Conservation (phyloP, 2,888 invertebrate genomes). For the Drosophila ezoana region DNA sequence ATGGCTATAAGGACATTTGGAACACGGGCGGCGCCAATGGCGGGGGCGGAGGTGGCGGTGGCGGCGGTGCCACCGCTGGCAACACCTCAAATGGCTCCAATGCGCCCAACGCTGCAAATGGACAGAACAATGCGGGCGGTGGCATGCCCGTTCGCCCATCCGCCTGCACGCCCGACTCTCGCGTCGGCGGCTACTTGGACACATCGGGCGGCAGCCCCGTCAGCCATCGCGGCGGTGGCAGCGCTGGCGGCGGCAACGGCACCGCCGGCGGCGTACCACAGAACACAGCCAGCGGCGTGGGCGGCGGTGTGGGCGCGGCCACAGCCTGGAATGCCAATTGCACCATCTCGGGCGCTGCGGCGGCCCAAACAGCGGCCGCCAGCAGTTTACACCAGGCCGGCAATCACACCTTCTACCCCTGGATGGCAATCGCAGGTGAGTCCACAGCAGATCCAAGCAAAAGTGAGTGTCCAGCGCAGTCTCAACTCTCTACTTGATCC, state of each 20-base stretch:
- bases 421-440: slow-evolving; percentile 99
- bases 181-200: slow-evolving; percentile 91
- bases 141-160: slow-evolving; percentile 90
- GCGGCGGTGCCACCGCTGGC: slow-evolving; percentile 86
- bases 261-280: slow-evolving; percentile 86
- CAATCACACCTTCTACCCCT: slow-evolving; percentile 98
- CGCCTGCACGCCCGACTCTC: slow-evolving; percentile 95
- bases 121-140: slow-evolving; percentile 86
- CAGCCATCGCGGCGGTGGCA: slow-evolving; percentile 89
- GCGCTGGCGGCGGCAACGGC: slow-evolving; percentile 86
- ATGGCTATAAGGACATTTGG: slow-evolving; percentile 89
- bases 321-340: slow-evolving; percentile 95
- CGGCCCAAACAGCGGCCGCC: slow-evolving; percentile 91
- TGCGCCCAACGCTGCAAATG: slow-evolving; percentile 84
- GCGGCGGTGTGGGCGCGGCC: slow-evolving; percentile 86
- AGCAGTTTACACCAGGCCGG: slow-evolving; percentile 95
- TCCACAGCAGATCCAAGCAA: slow-evolving; percentile 78
- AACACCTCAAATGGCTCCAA: slow-evolving; percentile 77
- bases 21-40: slow-evolving; percentile 85
- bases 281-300: slow-evolving; percentile 88
- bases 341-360: slow-evolving; percentile 91
- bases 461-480: slow-evolving; percentile 63
- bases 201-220: slow-evolving; percentile 91
- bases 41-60: slow-evolving; percentile 86
- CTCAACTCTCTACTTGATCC: slow-evolving; percentile 19